Evolutionary conservation across 1,140 invertebrate genomes (phyloP), one percentile per base, ranked within the genome.

Genomic region (Leptinotarsa texana): DNA sequence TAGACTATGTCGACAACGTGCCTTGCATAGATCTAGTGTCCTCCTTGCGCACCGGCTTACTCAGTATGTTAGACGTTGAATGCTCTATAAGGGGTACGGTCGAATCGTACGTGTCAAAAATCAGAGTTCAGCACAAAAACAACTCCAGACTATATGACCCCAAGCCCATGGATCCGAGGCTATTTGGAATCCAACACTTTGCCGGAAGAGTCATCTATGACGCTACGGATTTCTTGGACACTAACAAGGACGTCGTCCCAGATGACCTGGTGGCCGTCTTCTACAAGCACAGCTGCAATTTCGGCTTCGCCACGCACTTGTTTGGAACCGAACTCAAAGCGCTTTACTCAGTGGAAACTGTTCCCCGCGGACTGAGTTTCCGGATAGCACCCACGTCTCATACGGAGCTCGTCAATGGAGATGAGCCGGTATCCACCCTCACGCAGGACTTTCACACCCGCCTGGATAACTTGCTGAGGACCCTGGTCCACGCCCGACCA

Each of bases 21-120:
- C 96, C 96, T 6, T 97, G 96, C 84, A 97, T 98, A 80, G 96
- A 98, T 87, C 90, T 98, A 77, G 94, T 98, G 79, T 98, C 96
- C 13, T 97, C 96, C 15, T 85, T 97, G 90, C 90, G 95, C 77
- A 97, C 94, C 5, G 96, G 96, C 15, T 87, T 98, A 73, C 86
- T 98, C 57, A 96, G 94, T 80, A 95, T 97, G 91, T 85, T 98
- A 75, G 96, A 98, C 85, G 94, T 94, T n/a, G 95, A 97, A 86
- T 97, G 95, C 82, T 95, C 93, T 1, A 92, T 95, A 51, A 88
- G 94, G 22, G 94, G 95, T 65, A 93, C 93, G 0, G 93, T 95
- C 4, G 95, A 97, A 83, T 93, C 93, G 77, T 96, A 96, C 86
- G 92, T 97, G 33, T 91, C 94, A 63, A 94, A 96, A 86, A 91